phyloP scores from a whole-genome alignment of 2,888 invertebrate genomes.

The Zaprionus lineosus region DNA sequence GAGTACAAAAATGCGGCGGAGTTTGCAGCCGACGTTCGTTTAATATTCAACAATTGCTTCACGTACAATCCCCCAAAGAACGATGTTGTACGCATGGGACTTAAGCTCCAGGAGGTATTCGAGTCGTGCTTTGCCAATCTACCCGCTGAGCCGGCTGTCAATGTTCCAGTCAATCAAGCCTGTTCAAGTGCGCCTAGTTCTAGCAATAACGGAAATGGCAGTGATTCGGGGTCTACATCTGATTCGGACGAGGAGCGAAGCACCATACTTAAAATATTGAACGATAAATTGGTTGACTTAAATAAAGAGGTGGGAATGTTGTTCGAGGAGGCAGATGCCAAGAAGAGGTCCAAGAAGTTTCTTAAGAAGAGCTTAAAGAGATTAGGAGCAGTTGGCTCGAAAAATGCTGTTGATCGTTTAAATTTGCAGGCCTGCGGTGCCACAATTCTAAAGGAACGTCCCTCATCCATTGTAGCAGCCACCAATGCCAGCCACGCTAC shows the following conservation, averaged over 20 bases:
- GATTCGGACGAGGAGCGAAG: constrained; percentile 96
- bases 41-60: constrained; percentile 99
- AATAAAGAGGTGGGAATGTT: constrained; percentile 96
- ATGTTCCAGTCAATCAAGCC: constrained; percentile 72
- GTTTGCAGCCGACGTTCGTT: constrained; percentile 96
- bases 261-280: constrained; percentile 91
- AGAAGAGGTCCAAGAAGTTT: constrained; percentile 94
- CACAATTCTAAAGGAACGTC: constrained; percentile 67
- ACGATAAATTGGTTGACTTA: constrained; percentile 91
- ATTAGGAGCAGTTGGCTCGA: constrained; percentile 82
- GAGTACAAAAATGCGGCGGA: constrained; percentile 96
- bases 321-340: constrained; percentile 91
- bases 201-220: constrained; percentile 89
- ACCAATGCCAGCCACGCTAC: constrained; percentile 63
- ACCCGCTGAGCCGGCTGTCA: constrained; percentile 92
- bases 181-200: constrained; percentile 83
- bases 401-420: constrained; percentile 71
- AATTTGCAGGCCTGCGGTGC: constrained; percentile 75
- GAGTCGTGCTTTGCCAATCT: constrained; percentile 98
- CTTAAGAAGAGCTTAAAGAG: constrained; percentile 88
- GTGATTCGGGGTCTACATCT: no score
- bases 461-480: constrained; percentile 40
- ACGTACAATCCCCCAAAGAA: constrained; percentile 99
- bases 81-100: constrained; percentile 99
- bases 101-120: constrained; percentile 98